Evolutionary conservation across 2,797 vertebrate genomes (phyloP), one percentile per base, ranked within the genome.

Genomic region (Hephaestus fuliginosus): DNA sequence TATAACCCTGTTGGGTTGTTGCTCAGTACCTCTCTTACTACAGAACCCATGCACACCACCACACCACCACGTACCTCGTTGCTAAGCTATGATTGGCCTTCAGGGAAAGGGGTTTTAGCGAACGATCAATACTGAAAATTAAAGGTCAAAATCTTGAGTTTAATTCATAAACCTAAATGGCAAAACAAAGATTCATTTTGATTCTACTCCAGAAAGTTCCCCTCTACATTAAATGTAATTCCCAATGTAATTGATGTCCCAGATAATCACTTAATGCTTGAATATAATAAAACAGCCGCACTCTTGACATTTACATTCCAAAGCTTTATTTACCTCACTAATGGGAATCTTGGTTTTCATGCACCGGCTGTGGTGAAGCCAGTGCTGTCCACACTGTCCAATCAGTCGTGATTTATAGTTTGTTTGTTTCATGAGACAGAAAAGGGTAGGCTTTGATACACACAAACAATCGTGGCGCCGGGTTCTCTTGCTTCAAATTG

Each of bases 401-500:
- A 83, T 89, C 92, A 87, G 79, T 49, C 15, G 76, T 92, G 93
- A 95, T 95, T 94, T 93, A 95, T 92, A 88, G 91, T 91, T 92
- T 93, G 94, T 94, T 94, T 93, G 89, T 88, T 90, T 82, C 82
- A 76, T 81, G 78, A 90, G 80, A 92, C 82, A 84, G 83, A 88
- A 79, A 89, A 86, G 76, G 62, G 66, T 68, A 86, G 86, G 87
- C 81, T 92, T 89, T 88, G 89, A 89, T 92, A 86, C 88, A 71
- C 75, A 78, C 74, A 87, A 90, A 93, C 87, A 85, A 92, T 85
- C 75, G 88, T 83, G 86, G 88, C 36, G 53, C 88, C 41, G 36
- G 74, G 74, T 81, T 86, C 85, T 88, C 83, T 88, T 89, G 75
- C 90, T 83, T 89, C 78, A 90, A 92, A 93, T 92, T 89, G 92